Evolutionary conservation across 1,140 invertebrate genomes (phyloP).

Genomic region (Brachionus manjavacas): DNA sequence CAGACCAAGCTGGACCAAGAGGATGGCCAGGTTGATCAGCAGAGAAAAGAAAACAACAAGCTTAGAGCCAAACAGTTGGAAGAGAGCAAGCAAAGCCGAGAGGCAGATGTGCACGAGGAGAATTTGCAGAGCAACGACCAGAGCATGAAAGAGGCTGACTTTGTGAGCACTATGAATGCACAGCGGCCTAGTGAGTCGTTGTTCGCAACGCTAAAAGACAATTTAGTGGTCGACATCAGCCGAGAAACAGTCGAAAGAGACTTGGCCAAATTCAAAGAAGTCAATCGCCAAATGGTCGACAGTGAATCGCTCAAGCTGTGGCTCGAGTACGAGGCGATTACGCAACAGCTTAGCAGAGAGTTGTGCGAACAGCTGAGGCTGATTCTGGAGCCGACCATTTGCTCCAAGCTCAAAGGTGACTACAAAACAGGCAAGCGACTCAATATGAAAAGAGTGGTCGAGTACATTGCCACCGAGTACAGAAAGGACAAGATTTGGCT

Average conservation of each 20-base stretch:
- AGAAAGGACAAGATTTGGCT: constrained; percentile 99
- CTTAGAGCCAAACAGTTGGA: not conserved
- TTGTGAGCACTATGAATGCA: not conserved
- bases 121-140: not conserved
- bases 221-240: not conserved
- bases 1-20: not conserved
- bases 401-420: constrained; percentile 77
- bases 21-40: not conserved
- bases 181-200: not conserved
- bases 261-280: constrained; percentile 18
- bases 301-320: not conserved
- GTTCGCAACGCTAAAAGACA: not conserved
- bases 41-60: not conserved
- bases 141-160: not conserved
- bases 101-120: not conserved
- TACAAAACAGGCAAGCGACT: constrained; percentile 91
- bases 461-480: constrained; percentile 97
- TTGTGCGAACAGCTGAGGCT: constrained; percentile 86
- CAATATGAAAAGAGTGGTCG: constrained; percentile 94
- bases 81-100: not conserved
- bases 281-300: not conserved
- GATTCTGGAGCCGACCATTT: constrained; percentile 87
- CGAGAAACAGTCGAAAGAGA: not conserved
- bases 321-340: constrained; percentile 15
- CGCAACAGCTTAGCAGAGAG: constrained; percentile 57